Evolutionary conservation across 2,797 vertebrate species (phyloP).

Genomic region (Oreortyx pictus): DNA sequence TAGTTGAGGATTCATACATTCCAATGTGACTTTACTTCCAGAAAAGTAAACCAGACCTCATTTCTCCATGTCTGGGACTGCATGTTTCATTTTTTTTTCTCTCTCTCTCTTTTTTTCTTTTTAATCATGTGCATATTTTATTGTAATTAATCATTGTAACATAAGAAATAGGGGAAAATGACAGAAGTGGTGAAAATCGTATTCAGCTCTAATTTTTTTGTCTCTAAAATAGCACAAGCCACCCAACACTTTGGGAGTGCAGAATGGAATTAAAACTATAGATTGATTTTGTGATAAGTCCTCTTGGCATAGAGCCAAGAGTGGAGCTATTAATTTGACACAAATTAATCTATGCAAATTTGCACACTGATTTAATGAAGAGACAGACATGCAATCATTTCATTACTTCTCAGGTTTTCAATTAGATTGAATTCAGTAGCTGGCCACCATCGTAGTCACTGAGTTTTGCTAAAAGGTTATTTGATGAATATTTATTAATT

Average conservation of each 20-base stretch:
- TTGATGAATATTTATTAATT: constrained; percentile 76
- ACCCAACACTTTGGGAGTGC: not conserved
- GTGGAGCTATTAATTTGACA: constrained; percentile 56
- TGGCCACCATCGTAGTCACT: constrained; percentile 36
- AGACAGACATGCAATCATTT: constrained; percentile 68
- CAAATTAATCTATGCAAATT: constrained; percentile 76
- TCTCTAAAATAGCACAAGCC: not conserved
- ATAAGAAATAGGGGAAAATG: not conserved
- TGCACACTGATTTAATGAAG: constrained; percentile 73
- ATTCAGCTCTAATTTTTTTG: constrained; percentile 18
- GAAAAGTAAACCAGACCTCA: not conserved
- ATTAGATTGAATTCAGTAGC: constrained; percentile 69
- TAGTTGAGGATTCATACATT: not conserved
- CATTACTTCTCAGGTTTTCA: constrained; percentile 74
- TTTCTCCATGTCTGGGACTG: not conserved
- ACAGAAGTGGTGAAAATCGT: constrained; percentile 8
- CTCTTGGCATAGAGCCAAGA: constrained; percentile 57
- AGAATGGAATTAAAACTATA: constrained; percentile 53
- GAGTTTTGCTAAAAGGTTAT: constrained; percentile 74
- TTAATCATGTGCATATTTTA: not conserved
- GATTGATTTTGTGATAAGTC: constrained; percentile 48
- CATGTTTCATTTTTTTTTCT: not conserved
- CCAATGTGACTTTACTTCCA: not conserved
- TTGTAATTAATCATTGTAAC: constrained; percentile 30
- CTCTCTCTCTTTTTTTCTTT: not conserved